Conservation (phyloP, 2,888 invertebrate species). For the Caenorhabditis virilis region DNA sequence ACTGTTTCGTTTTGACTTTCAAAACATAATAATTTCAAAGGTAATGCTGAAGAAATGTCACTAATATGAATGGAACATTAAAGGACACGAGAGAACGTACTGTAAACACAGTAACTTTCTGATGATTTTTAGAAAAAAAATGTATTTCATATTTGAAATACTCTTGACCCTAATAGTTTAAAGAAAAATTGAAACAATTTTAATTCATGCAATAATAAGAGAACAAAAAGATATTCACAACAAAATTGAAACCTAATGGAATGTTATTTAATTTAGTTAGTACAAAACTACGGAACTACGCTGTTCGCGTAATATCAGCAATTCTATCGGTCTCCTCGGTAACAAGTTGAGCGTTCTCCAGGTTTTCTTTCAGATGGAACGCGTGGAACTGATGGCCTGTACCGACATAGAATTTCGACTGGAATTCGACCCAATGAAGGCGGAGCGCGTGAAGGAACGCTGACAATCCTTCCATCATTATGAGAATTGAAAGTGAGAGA, state of each 20-base stretch:
- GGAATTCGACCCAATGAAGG: conserved; percentile 85
- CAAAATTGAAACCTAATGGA: background rate
- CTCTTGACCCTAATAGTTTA: too few species aligned
- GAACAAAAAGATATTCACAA: background rate
- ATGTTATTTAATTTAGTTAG: background rate
- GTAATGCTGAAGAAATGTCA: too few species aligned
- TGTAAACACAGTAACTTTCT: too few species aligned
- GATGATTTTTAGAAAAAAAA: too few species aligned
- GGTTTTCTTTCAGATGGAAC: conserved; percentile 75
- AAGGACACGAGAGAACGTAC: too few species aligned
- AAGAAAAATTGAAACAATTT: too few species aligned
- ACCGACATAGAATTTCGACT: conserved; percentile 94
- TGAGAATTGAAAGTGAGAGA: conserved; percentile 64
- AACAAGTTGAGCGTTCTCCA: conserved; percentile 29
- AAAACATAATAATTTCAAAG: too few species aligned
- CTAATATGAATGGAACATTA: too few species aligned
- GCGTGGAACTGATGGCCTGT: conserved; percentile 86
- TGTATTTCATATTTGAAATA: too few species aligned
- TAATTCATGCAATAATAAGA: too few species aligned
- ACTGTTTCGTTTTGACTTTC: too few species aligned
- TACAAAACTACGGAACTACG: background rate
- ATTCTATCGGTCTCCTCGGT: conserved; percentile 29
- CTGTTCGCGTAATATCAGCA: conserved; percentile 18
- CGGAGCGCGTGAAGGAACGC: conserved; percentile 53
- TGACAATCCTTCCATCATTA: conserved; percentile 70